Percentiles rank a stretch among this genome's conserved stretches.
Conservation (phyloP, 2,888 invertebrate species). For the Saturnia pavonia region DNA sequence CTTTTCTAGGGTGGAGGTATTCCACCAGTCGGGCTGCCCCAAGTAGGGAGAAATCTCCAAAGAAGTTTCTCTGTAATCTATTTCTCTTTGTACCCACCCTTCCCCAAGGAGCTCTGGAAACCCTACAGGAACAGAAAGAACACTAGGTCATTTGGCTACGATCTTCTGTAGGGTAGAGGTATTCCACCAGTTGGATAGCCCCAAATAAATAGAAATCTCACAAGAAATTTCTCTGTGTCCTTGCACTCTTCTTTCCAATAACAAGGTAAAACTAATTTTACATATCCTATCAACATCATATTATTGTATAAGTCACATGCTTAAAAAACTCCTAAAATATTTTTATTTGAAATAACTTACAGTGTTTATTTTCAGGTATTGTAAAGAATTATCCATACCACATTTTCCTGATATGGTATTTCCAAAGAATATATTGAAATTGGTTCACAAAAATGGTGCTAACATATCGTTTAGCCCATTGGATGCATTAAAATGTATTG, state of each 20-base stretch:
- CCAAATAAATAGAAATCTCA: too few species aligned
- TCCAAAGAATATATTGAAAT: slow-evolving; percentile 90
- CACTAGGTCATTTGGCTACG: too few species aligned
- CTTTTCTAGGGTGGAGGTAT: too few species aligned
- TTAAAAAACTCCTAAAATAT: neutral
- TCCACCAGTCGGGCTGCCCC: too few species aligned
- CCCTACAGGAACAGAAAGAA: too few species aligned
- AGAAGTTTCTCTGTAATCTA: too few species aligned
- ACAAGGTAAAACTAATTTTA: neutral
- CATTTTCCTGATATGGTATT: slow-evolving; percentile 99
- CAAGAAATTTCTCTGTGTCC: too few species aligned
- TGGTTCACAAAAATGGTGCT: slow-evolving; percentile 87
- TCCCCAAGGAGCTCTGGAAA: too few species aligned
- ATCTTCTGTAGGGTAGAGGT: too few species aligned
- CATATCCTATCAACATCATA: neutral
- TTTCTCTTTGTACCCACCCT: too few species aligned
- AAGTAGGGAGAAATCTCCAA: too few species aligned
- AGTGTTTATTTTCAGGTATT: slow-evolving; percentile 82
- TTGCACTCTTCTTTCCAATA: neutral
- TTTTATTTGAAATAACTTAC: neutral
- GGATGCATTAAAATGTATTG: slow-evolving; percentile 93
- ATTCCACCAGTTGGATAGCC: too few species aligned
- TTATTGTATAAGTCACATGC: neutral
- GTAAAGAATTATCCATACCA: slow-evolving; percentile 88
- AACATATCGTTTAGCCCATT: slow-evolving; percentile 92